phyloP scores from a whole-genome alignment of 2,113 vertebrate genomes.

The Embiotoca jacksoni region DNA sequence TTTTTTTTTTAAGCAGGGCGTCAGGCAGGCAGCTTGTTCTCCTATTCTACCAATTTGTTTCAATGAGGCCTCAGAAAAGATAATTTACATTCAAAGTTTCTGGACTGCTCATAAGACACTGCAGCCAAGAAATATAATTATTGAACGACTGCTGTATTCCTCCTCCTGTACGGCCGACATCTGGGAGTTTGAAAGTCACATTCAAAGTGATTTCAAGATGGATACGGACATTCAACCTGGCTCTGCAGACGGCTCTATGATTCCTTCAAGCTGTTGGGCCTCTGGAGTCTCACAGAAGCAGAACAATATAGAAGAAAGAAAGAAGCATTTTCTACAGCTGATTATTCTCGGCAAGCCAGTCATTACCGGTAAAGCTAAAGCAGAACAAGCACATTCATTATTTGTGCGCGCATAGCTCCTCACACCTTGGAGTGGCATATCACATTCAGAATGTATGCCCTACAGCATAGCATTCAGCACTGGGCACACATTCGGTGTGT shows the following conservation, averaged over 20 bases:
- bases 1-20: not conserved
- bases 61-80: not conserved
- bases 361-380: conserved; percentile 42
- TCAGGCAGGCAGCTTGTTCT: conserved; percentile 40
- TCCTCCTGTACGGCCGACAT: not conserved
- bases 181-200: conserved; percentile 29
- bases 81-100: not conserved
- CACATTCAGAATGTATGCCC: conserved; percentile 32
- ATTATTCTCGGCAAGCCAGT: conserved; percentile 60
- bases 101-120: conserved; percentile 5
- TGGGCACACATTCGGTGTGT: conserved; percentile 28
- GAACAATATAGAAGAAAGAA: conserved; percentile 48
- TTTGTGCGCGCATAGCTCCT: conserved; percentile 45
- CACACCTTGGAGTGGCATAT: conserved; percentile 33
- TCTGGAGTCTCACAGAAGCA: conserved; percentile 32
- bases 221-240: conserved; percentile 52
- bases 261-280: conserved; percentile 46
- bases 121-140: conserved; percentile 29
- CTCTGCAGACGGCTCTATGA: conserved; percentile 31
- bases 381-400: conserved; percentile 61
- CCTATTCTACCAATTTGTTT: not conserved
- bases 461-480: conserved; percentile 28
- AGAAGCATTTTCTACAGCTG: conserved; percentile 44
- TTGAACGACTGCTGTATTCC: conserved; percentile 30
- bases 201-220: conserved; percentile 30